phyloP scores from a whole-genome alignment of 2,797 vertebrate genomes.

The Pseudopleuronectes americanus region DNA sequence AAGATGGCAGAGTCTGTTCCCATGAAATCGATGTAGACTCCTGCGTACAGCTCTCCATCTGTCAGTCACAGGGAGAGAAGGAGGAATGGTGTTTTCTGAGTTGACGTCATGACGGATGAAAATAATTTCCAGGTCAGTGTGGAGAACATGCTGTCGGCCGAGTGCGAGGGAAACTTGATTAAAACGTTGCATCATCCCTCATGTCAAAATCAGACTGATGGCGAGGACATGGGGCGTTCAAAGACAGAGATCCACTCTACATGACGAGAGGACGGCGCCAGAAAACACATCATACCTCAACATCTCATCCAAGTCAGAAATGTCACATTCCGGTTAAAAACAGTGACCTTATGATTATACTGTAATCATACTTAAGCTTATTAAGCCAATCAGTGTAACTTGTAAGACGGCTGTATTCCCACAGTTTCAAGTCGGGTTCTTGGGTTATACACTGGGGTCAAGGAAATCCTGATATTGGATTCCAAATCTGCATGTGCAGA shows the following conservation, averaged over 20 bases:
- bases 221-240: constrained; percentile 4
- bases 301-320: constrained; percentile 27
- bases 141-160: not conserved
- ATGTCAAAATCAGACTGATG: constrained; percentile 11
- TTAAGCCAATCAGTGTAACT: constrained; percentile 34
- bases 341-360: constrained; percentile 27
- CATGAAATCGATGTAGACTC: constrained; percentile 99
- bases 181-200: constrained; percentile 25
- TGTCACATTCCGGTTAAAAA: constrained; percentile 31
- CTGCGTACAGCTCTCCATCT: constrained; percentile 98
- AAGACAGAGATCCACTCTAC: constrained; percentile 1
- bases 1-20: constrained; percentile 98
- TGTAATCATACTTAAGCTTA: constrained; percentile 33
- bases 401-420: constrained; percentile 39
- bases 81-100: constrained; percentile 21
- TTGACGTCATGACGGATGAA: constrained; percentile 43
- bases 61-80: constrained; percentile 60
- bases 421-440: constrained; percentile 16
- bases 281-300: constrained; percentile 17
- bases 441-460: constrained; percentile 7
- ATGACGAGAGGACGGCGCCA: constrained; percentile 12
- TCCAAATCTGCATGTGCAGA: not conserved
- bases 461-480: not conserved
- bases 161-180: constrained; percentile 21
- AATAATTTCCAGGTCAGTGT: constrained; percentile 26